phyloP scores from a whole-genome alignment of 2,113 vertebrate genomes.

The Peromyscus maniculatus region DNA sequence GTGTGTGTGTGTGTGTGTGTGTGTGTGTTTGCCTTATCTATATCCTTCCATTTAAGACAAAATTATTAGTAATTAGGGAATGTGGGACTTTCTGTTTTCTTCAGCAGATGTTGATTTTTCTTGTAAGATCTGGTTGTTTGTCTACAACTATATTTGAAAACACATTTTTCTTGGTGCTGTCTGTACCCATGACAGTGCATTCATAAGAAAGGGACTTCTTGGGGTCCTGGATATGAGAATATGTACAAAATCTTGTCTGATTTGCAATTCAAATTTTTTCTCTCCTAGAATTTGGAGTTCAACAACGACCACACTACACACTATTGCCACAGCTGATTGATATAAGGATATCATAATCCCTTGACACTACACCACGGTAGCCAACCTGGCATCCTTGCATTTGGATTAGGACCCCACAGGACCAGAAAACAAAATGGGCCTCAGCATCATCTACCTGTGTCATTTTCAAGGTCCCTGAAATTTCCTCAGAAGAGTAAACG shows the following conservation, averaged over 20 bases:
- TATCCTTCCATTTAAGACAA: neutral
- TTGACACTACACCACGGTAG: too few relatives aligned
- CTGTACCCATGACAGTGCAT: neutral
- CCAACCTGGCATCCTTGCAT: neutral
- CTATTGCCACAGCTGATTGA: too few relatives aligned
- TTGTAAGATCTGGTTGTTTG: constrained; percentile 30
- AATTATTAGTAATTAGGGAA: constrained; percentile 7
- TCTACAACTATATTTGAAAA: neutral
- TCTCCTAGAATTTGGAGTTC: neutral
- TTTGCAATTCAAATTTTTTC: constrained; percentile 1
- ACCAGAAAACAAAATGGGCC: constrained; percentile 42
- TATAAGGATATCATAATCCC: accelerated
- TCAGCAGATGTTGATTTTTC: neutral
- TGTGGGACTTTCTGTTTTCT: neutral
- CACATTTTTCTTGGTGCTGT: constrained; percentile 8
- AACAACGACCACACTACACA: accelerated
- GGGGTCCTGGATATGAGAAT: neutral
- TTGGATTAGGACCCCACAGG: neutral
- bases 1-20: neutral
- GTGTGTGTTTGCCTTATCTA: neutral
- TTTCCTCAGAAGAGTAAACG: constrained; percentile 78
- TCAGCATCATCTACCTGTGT: neutral
- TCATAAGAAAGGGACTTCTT: neutral
- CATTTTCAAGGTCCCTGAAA: constrained; percentile 73
- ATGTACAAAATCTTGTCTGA: neutral